A percentile compares a stretch with the other conserved stretches of the same genome.
Conservation (phyloP, 2,113 vertebrate species). For the Ophiodon elongatus region DNA sequence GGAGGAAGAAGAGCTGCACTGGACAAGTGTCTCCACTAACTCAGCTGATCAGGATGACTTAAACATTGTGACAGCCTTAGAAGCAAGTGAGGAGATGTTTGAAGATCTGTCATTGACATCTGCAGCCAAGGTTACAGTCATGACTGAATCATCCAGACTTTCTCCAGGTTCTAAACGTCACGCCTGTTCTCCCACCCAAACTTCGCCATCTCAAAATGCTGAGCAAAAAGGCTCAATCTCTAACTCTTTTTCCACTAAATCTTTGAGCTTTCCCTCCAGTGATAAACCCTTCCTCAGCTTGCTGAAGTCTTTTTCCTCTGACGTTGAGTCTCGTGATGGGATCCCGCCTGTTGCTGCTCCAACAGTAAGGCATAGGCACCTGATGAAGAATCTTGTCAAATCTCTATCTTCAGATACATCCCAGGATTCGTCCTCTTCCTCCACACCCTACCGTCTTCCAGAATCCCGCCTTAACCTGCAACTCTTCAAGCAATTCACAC, state of each 20-base stretch:
- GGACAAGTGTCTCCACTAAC: conserved; percentile 58
- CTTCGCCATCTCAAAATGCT: conserved; percentile 71
- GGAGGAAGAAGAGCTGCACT: conserved; percentile 90
- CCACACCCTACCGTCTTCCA: conserved; percentile 80
- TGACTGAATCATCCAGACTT: conserved; percentile 78
- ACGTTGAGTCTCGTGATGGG: conserved; percentile 90
- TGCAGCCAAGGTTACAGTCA: conserved; percentile 71
- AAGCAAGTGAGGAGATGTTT: conserved; percentile 95
- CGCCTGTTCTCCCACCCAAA: conserved; percentile 60
- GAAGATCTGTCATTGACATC: conserved; percentile 78
- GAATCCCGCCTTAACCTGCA: conserved; percentile 96
- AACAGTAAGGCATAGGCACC: conserved; percentile 87
- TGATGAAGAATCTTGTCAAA: conserved; percentile 97
- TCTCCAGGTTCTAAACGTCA: conserved; percentile 45
- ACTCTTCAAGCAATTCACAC: conserved; percentile 97
- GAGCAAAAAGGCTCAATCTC: conserved; percentile 85
- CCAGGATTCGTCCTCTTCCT: conserved; percentile 81
- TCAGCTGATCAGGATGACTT: conserved; percentile 85
- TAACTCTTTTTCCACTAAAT: conserved; percentile 89
- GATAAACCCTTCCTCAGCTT: conserved; percentile 90
- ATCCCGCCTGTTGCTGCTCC: conserved; percentile 78
- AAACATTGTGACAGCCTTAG: conserved; percentile 90
- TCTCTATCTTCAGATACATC: conserved; percentile 96
- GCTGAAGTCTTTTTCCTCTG: conserved; percentile 92
- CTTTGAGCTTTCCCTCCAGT: conserved; percentile 81